Conservation (phyloP, 2,113 vertebrate genomes). For the Phalacrocorax aristotelis region DNA sequence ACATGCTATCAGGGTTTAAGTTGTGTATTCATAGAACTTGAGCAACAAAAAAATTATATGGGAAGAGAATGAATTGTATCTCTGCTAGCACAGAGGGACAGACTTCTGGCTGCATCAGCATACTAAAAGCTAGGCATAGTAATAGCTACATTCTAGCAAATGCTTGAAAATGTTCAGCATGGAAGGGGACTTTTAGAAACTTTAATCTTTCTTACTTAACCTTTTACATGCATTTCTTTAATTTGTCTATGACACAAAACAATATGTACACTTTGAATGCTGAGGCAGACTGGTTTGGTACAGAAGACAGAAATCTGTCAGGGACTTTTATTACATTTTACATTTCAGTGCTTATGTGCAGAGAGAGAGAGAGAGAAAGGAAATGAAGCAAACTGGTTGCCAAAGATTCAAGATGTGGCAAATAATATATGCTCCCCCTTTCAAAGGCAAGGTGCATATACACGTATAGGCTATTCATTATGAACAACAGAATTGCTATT, state of each 20-base stretch:
- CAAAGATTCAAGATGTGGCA: constrained; percentile 63
- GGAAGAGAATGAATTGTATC: not conserved
- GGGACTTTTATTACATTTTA: constrained; percentile 61
- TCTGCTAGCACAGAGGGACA: not conserved
- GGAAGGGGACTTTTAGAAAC: constrained; percentile 22
- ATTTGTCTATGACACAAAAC: constrained; percentile 46
- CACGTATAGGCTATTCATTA: constrained; percentile 71
- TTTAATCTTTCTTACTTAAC: constrained; percentile 37
- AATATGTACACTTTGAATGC: not conserved
- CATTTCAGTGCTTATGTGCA: constrained; percentile 57
- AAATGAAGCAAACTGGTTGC: constrained; percentile 57
- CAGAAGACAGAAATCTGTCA: constrained; percentile 29
- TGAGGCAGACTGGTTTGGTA: not conserved
- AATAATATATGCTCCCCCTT: constrained; percentile 52
- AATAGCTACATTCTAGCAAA: constrained; percentile 17
- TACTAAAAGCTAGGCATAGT: not conserved
- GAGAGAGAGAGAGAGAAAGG: not conserved
- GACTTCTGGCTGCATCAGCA: not conserved
- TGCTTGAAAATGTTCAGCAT: constrained; percentile 1
- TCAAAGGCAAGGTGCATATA: constrained; percentile 69
- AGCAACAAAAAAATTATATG: not conserved
- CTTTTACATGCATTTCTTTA: constrained; percentile 52
- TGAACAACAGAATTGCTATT: constrained; percentile 74
- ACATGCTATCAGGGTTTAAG: not conserved
- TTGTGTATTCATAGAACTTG: not conserved